Base-by-base conservation (phyloP, 1,140 invertebrate genomes). In the Cylas formicarius region DNA sequence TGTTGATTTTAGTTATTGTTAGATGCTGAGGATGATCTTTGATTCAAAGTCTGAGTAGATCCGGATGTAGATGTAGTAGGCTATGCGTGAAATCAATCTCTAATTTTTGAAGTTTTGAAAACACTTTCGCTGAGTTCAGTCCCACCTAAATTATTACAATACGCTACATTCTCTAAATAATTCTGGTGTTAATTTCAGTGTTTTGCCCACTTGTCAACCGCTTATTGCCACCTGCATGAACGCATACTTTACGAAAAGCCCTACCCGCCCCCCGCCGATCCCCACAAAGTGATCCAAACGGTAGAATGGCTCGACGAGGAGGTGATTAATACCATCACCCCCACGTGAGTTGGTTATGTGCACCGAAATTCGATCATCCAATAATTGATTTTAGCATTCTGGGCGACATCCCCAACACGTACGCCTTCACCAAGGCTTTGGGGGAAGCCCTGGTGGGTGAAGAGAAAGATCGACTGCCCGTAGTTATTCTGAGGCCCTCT, bases 401-500 rank as follows among this genome's bases (percentile, higher is more conserved):
- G 24, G 83, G 83, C 10, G 76, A 82, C 29, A 72, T 87, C 38
- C 90, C 90, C 2, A 94, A 94, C 57, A 90, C 89, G 0, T 94
- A 95, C 56, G 90, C 89, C 1, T 94, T 87, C 56, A 94, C 90
- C 0, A 95, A 95, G 70, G 85, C 87, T 1, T 62, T 94, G 7
- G 83, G 86, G 0, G 90, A 95, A 68, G 75, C 79, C 9, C 57
- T 93, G 21, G 81, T 87, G 1, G 78, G 85, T 20, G 86, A 92
- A 61, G 71, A 77, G 22, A 81, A 84, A 66, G 64, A 75, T 11
- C 69, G 77, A 4, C 62, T 99, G 18, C 95, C 94, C 3, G 70
- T 84, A 0, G 77, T 91, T 22, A 88, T 98, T 42, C 70, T 97
- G 9, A 72, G 95, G 48, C 91, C 91, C 9, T 92, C 90, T 0